Conservation (phyloP, 2,888 invertebrate species). For the Trichopoda pennipes region DNA sequence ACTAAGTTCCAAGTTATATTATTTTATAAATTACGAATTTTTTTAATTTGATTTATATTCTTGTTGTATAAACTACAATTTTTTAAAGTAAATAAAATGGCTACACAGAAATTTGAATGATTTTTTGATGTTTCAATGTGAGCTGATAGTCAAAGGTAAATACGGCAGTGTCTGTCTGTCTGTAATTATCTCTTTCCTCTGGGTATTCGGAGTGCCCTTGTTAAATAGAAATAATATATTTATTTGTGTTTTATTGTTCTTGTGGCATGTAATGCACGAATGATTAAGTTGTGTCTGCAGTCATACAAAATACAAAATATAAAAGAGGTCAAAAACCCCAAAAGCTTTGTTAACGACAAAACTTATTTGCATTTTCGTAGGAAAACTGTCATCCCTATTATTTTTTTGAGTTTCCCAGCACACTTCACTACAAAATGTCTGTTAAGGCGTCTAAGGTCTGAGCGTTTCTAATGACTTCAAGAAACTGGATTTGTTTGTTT, state of each 20-base stretch:
- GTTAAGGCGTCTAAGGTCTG: background rate
- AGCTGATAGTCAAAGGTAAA: conserved; percentile 11
- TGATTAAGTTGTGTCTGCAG: conserved; percentile 60
- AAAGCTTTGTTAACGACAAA: conserved; percentile 20
- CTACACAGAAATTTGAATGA: background rate
- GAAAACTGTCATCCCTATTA: background rate
- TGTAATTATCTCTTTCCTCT: background rate
- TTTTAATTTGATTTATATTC: background rate
- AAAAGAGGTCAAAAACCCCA: conserved; percentile 52
- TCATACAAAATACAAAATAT: conserved; percentile 18
- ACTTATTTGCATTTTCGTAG: background rate
- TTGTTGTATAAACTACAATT: background rate
- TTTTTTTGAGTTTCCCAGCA: background rate
- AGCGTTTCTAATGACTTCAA: background rate
- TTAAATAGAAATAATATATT: conserved; percentile 29
- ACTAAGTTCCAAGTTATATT: too few species aligned
- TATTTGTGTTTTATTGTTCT: conserved; percentile 44
- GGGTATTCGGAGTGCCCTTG: conserved; percentile 55
- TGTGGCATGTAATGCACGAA: conserved; percentile 65
- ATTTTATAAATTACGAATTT: background rate
- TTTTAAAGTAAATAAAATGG: background rate
- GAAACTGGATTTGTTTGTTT: conserved; percentile 17
- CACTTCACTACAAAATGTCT: conserved; percentile 6
- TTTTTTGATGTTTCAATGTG: conserved; percentile 13
- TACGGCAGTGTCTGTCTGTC: conserved; percentile 6